phyloP scores from a whole-genome alignment of 2,113 vertebrate species.

The Ceyx margarethae region DNA sequence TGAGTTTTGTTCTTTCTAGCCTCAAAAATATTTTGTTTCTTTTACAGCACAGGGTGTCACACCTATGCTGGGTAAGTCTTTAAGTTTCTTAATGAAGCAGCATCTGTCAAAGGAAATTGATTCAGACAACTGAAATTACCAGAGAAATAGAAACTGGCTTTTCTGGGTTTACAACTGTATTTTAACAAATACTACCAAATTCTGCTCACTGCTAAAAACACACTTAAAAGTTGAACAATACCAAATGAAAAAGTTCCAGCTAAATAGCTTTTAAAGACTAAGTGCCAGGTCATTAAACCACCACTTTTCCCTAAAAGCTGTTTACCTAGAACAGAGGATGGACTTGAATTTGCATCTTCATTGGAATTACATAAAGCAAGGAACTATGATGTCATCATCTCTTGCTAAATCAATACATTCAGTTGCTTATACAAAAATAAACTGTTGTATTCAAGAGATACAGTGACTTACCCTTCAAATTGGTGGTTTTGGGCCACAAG shows the following conservation, averaged over 20 bases:
- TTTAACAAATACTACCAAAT: neutral
- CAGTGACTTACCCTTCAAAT: neutral
- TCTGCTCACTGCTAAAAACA: neutral
- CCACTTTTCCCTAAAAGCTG: neutral
- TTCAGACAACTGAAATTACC: neutral
- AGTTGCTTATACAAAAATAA: neutral
- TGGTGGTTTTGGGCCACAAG: neutral
- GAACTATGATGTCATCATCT: neutral
- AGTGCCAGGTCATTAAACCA: neutral
- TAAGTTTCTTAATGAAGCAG: neutral
- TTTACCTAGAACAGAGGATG: neutral
- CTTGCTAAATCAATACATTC: neutral
- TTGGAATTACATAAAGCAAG: neutral
- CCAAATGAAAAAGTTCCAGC: neutral
- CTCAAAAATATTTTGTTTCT: constrained; percentile 11
- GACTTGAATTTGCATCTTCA: neutral
- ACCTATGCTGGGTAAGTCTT: neutral
- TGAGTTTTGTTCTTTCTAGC: neutral
- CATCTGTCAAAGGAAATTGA: neutral
- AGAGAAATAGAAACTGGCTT: neutral
- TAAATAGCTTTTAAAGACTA: neutral
- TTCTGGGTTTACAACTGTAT: neutral
- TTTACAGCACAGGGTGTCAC: neutral
- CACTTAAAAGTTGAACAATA: neutral
- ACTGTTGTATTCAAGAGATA: neutral